A percentile compares a stretch with the other conserved stretches of the same genome.
phyloP scores from a whole-genome alignment of 2,797 vertebrate genomes.

The Clarias fuscus region DNA sequence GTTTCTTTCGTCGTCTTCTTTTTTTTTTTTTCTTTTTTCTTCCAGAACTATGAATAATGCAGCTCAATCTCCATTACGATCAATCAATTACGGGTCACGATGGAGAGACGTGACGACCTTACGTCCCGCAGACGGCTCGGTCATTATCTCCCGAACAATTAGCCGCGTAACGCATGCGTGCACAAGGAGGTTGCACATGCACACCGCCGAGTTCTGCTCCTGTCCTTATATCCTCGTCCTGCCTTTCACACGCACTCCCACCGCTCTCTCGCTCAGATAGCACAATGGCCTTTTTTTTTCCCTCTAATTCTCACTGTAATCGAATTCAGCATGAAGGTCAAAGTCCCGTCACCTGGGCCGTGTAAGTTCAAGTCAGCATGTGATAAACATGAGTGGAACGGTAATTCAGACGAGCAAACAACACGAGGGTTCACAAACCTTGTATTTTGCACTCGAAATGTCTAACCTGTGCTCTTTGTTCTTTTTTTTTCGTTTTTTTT shows the following conservation, averaged over 20 bases:
- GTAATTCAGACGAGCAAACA: constrained; percentile 51
- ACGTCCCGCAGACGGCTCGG: constrained; percentile 51
- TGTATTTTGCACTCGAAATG: constrained; percentile 27
- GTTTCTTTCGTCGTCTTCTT: neutral
- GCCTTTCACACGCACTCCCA: constrained; percentile 14
- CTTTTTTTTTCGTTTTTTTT: neutral
- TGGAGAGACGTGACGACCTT: constrained; percentile 49
- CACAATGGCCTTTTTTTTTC: constrained; percentile 15
- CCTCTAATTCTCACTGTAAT: constrained; percentile 25
- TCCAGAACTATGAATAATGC: constrained; percentile 56
- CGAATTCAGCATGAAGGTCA: constrained; percentile 37
- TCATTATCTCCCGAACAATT: constrained; percentile 54
- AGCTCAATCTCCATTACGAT: constrained; percentile 50
- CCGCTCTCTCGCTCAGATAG: neutral
- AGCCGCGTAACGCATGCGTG: constrained; percentile 17
- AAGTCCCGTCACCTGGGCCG: constrained; percentile 50
- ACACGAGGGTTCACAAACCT: constrained; percentile 38
- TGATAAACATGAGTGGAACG: constrained; percentile 40
- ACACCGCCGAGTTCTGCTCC: constrained; percentile 18
- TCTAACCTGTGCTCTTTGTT: constrained; percentile 6
- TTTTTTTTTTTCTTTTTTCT: constrained; percentile 6
- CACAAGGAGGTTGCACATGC: neutral
- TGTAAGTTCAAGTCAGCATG: constrained; percentile 41
- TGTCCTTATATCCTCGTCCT: neutral
- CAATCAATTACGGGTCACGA: constrained; percentile 54